phyloP scores from a whole-genome alignment of 2,113 vertebrate genomes.

The Ammodytes marinus region DNA sequence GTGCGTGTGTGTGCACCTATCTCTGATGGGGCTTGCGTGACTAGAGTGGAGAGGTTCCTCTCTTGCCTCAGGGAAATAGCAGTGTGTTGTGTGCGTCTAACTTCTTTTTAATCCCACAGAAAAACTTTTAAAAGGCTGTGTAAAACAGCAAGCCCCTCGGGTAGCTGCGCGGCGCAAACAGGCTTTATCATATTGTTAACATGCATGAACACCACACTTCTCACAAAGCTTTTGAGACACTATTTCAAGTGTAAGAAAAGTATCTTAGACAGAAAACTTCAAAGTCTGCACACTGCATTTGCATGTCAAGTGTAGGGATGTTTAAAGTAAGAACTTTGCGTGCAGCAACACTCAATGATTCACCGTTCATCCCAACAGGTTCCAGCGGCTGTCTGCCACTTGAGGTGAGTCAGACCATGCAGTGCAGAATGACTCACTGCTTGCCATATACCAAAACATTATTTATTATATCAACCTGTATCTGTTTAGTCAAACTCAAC shows the following conservation, averaged over 20 bases:
- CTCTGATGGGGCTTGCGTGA: conserved; percentile 79
- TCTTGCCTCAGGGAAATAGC: conserved; percentile 82
- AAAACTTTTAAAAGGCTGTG: conserved; percentile 74
- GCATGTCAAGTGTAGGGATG: neutral
- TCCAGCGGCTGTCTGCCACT: conserved; percentile 42
- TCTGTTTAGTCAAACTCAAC: conserved; percentile 34
- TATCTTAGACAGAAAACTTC: neutral
- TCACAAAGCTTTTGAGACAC: conserved; percentile 43
- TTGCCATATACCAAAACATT: conserved; percentile 44
- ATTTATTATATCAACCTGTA: conserved; percentile 47
- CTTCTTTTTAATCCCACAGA: conserved; percentile 80
- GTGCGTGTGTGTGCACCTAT: conserved; percentile 39
- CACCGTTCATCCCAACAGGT: conserved; percentile 43
- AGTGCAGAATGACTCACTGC: conserved; percentile 37
- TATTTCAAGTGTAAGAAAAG: conserved; percentile 15
- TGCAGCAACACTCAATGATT: neutral
- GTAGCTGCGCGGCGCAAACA: conserved; percentile 44
- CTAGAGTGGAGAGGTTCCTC: conserved; percentile 82
- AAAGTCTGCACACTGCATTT: neutral
- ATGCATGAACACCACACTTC: conserved; percentile 26
- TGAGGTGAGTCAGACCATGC: conserved; percentile 53
- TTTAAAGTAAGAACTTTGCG: conserved; percentile 12
- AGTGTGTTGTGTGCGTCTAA: conserved; percentile 75
- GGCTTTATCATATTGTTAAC: conserved; percentile 41
- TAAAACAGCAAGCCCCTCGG: conserved; percentile 73